Evolutionary conservation across 2,797 vertebrate genomes (phyloP), one percentile per base, ranked within the genome.

Genomic region (Sphaeramia orbicularis): DNA sequence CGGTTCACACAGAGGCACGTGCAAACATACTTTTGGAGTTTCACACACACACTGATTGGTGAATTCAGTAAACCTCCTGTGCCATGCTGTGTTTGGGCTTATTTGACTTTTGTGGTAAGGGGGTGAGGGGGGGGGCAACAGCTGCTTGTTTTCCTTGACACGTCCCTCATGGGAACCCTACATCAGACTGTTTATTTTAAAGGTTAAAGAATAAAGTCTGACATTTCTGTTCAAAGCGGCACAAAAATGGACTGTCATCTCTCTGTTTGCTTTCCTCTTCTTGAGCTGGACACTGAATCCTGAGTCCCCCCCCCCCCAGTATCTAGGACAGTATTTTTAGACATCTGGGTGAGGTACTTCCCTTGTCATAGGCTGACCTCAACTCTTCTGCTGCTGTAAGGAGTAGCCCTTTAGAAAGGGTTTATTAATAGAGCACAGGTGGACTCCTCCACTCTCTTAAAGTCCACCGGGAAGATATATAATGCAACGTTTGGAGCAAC

Each of bases 271-370:
- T 38, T 32, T 66, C 66, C 44, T 19, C 43, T 40, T 55, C 50
- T 27, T 11, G 19, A 44, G 53, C 48, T 35, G 69, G 71, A 79
- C 61, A 45, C 58, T 57, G 24, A 41, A 19, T n/a, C 51, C 62
- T 65, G 54, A 67, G 18, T 30, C 27, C 27, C 7, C 3, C 37
- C 52, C 65, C 72, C 7, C 66, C 49, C 67, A 71, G 80, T 87
- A 93, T 90, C 79, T 94, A 91, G 88, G 87, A 89, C 88, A 74
- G 69, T 94, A 93, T 94, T 93, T 94, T 90, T 94, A 93, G 92
- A 86, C 66, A 56, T 55, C 47, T 73, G 61, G 74, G 69, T 63
- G 73, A 83, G 71, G 80, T 78, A 76, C 76, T 83, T 86, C 74
- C 84, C 76, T 82, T 5, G 67, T 76, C 37, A 37, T 78, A 13